phyloP scores from a whole-genome alignment of 2,797 vertebrate species.

The Silurus aristotelis region DNA sequence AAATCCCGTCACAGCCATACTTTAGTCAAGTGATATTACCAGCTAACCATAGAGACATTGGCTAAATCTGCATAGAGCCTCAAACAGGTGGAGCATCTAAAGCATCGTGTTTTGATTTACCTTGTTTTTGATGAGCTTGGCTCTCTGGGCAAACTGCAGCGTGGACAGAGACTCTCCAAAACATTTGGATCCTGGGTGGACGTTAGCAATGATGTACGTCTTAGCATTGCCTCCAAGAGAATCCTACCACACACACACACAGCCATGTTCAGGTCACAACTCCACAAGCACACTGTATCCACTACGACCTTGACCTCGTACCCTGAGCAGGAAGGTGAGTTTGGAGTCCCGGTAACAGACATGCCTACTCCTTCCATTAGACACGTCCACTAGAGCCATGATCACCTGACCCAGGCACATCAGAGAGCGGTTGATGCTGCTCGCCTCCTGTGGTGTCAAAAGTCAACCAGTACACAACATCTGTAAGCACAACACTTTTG shows the following conservation, averaged over 20 bases:
- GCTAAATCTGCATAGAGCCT: too few relatives aligned
- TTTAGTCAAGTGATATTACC: too few relatives aligned
- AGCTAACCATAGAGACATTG: too few relatives aligned
- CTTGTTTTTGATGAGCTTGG: slow-evolving; percentile 98
- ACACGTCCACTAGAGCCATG: slow-evolving; percentile 90
- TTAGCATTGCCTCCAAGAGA: slow-evolving; percentile 96
- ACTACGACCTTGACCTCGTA: slow-evolving; percentile 55
- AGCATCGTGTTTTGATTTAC: slow-evolving; percentile 61
- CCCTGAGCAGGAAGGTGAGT: slow-evolving; percentile 91
- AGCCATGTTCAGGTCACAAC: background rate
- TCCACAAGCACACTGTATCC: background rate
- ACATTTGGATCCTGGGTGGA: slow-evolving; percentile 92
- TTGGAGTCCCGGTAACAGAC: slow-evolving; percentile 95
- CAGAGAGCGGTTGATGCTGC: slow-evolving; percentile 93
- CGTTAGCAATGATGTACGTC: slow-evolving; percentile 95
- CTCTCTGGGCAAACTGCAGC: slow-evolving; percentile 93
- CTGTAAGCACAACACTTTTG: background rate
- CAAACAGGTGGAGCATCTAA: too few relatives aligned
- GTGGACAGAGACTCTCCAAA: slow-evolving; percentile 96
- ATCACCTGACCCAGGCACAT: slow-evolving; percentile 96
- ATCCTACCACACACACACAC: slow-evolving; percentile 73
- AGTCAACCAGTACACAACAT: background rate
- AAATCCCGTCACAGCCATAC: too few relatives aligned
- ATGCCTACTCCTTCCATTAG: slow-evolving; percentile 90
- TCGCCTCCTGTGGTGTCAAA: slow-evolving; percentile 82